Base-by-base conservation (phyloP, 2,113 vertebrate genomes). In the Lophius piscatorius region DNA sequence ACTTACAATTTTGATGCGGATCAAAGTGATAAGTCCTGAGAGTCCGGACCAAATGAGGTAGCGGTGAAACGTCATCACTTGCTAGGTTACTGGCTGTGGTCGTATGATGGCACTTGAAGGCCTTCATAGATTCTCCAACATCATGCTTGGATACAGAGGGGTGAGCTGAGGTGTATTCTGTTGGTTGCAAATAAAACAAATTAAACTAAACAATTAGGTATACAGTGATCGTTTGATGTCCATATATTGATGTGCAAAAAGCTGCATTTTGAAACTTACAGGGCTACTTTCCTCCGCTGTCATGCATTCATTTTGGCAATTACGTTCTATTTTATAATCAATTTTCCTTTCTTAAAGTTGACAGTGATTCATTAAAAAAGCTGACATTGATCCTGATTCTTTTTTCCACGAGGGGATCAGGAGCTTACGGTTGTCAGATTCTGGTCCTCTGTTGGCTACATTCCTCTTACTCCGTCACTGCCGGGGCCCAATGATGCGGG, bases 321-420 rank as follows among this genome's bases (percentile, higher is more conserved):
- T 76, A 66, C 78, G 63, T 67, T 54, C 62, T 46, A 68, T 86
- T 86, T 85, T 78, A 64, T 55, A 70, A 84, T 88, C 79, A 69
- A 84, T 88, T 63, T 23, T 28, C 45, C 24, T 40, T 48, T 69
- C 69, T 78, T 68, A 49, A 56, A 48, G 38, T 64, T 78, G 57
- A 28, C 61, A 63, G 65, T 31, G 31, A 77, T 76, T 75, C 36
- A 65, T 86, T 65, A 54, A 71, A 69, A 68, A 55, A 58, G 44
- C 41, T 54, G 49, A 48, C 48, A 87, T 83, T 67, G 80, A 88
- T 85, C 62, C 22, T 0, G 18, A 40, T 59, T 60, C 71, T 78
- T 76, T 78, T 42, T 80, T 80, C 71, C 29, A 4, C 49, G 12
- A 52, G 36, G 62, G 49, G 39, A 52, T 24, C 59, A 45, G 50